Conservation (phyloP, 2,113 vertebrate species). For the Gasterosteus aculeatus region DNA sequence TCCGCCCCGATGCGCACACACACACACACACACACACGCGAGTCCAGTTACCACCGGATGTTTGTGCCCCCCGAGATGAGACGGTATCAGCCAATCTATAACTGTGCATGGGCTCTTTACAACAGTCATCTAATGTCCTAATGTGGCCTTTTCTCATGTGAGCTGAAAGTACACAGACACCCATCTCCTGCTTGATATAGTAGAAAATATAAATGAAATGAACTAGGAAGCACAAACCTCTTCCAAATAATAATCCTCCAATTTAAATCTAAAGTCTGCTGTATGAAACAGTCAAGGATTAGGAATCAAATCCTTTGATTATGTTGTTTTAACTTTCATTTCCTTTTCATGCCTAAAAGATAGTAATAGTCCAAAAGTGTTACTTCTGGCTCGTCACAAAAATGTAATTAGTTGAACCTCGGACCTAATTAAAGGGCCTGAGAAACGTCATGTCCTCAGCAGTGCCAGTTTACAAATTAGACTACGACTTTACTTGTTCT, state of each 20-base stretch:
- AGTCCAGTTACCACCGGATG: no score
- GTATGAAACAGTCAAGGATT: not conserved
- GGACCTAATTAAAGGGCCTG: not conserved
- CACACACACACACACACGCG: no score
- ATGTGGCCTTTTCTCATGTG: not conserved
- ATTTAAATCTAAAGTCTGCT: not conserved
- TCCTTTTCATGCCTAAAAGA: not conserved
- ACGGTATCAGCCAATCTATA: not conserved
- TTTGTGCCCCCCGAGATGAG: not conserved
- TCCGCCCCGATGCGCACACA: no score
- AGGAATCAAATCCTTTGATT: not conserved
- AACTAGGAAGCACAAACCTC: constrained; percentile 2
- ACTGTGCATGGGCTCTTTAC: not conserved
- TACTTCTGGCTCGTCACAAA: constrained; percentile 11
- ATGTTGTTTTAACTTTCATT: constrained; percentile 8
- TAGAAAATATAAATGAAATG: constrained; percentile 14
- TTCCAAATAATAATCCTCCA: not conserved
- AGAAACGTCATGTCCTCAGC: not conserved
- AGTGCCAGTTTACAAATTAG: not conserved
- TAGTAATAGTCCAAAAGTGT: not conserved
- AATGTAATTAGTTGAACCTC: constrained; percentile 15
- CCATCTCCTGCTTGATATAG: not conserved
- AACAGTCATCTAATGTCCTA: not conserved
- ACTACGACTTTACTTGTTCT: not conserved
- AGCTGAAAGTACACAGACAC: not conserved